A percentile compares a stretch with the other conserved stretches of the same genome.
These are phyloP conservation scores for Typhlomys cinereus DNA, from an alignment of 2,113 vertebrate species.

Conservation along the genomic window DNA sequence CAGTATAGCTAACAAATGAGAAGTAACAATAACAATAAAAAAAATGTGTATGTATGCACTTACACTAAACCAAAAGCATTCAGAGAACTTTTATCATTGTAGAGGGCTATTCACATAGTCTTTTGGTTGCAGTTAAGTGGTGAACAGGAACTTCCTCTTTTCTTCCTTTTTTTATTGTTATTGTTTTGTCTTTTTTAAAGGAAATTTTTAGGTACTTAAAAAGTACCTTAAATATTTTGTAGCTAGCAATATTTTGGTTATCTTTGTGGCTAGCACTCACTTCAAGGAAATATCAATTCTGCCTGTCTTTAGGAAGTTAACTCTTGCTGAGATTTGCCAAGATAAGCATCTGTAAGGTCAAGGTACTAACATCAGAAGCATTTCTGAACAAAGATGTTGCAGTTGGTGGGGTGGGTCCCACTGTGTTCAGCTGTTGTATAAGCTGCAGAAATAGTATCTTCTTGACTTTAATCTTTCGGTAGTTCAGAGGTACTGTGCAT, in stretches of 20 bases:
- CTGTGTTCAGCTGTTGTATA: slow-evolving; percentile 89
- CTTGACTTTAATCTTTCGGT: slow-evolving; percentile 89
- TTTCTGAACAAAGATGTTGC: slow-evolving; percentile 89
- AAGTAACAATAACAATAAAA: not conserved
- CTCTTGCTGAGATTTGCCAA: slow-evolving; percentile 80
- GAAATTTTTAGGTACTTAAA: slow-evolving; percentile 39
- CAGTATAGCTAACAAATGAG: not conserved
- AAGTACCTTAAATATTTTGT: too few species aligned
- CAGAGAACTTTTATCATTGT: not conserved
- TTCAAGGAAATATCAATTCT: not conserved
- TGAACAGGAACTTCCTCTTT: slow-evolving; percentile 64
- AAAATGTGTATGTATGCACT: not conserved
- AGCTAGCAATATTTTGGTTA: not conserved
- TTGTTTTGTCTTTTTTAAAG: not conserved
- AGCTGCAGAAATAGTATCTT: slow-evolving; percentile 91
- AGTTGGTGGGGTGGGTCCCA: slow-evolving; percentile 88
- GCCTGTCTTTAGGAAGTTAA: slow-evolving; percentile 69
- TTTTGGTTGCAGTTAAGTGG: slow-evolving; percentile 23
- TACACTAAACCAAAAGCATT: not conserved
- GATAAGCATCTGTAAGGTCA: slow-evolving; percentile 87
- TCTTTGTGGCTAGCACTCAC: not conserved
- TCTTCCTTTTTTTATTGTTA: slow-evolving; percentile 29
- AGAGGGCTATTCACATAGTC: not conserved
- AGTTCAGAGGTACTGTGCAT: slow-evolving; percentile 89
- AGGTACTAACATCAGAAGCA: slow-evolving; percentile 90